Conservation (phyloP, 2,797 vertebrate genomes). For the Myotis daubentonii region DNA sequence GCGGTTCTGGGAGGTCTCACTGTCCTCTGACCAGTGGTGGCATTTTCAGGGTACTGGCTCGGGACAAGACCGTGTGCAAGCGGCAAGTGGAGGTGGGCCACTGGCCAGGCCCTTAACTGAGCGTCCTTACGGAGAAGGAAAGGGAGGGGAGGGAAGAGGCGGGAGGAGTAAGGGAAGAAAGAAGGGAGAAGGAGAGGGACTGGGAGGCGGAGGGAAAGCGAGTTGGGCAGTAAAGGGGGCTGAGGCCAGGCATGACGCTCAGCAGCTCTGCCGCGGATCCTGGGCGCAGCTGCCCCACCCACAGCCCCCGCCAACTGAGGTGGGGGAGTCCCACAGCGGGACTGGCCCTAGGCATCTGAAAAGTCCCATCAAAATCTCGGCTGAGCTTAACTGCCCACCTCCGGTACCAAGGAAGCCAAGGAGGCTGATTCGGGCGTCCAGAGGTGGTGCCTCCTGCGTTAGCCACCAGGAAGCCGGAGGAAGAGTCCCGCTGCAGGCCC, state of each 20-base stretch:
- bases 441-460: background rate
- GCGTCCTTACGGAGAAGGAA: background rate
- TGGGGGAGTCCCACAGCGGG: background rate
- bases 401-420: background rate
- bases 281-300: background rate
- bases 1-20: background rate
- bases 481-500: background rate
- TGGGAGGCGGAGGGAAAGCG: background rate
- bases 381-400: background rate
- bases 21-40: background rate
- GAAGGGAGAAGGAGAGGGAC: too few species aligned
- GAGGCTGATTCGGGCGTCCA: background rate
- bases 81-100: background rate
- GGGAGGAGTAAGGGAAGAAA: background rate
- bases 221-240: background rate
- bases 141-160: too few species aligned
- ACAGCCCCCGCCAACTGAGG: background rate
- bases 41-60: background rate
- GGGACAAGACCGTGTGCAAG: background rate
- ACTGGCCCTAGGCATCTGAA: background rate
- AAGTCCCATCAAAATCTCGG: background rate
- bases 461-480: background rate
- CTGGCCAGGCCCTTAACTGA: background rate
- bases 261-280: rapidly evolving
- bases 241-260: constrained; percentile 14